These are phyloP conservation scores for Sternarchorhynchus goeldii DNA, from an alignment of 2,797 vertebrate genomes.

Conservation along the genomic window DNA sequence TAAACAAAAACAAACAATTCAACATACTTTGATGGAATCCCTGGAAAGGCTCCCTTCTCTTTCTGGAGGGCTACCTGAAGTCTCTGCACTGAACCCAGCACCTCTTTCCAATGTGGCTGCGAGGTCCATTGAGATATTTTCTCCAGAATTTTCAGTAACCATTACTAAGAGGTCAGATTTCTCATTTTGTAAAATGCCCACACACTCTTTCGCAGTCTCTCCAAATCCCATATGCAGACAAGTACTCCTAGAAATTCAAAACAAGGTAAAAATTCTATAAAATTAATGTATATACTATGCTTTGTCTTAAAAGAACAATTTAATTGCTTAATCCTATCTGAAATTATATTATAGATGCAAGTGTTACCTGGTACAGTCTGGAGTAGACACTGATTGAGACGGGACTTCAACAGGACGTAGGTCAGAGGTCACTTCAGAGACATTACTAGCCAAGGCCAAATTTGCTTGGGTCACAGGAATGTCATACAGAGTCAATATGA, in stretches of 20 bases:
- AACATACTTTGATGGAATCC: conserved; percentile 18
- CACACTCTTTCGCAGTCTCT: not conserved
- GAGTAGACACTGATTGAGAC: conserved; percentile 2
- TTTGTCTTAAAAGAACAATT: not conserved
- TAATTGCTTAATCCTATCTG: too few relatives aligned
- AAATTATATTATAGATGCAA: not conserved
- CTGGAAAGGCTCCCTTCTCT: not conserved
- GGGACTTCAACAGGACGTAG: conserved; percentile 22
- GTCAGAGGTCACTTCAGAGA: not conserved
- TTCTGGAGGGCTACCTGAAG: not conserved
- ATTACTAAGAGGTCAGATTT: not conserved
- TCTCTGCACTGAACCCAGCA: not conserved
- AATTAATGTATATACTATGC: conserved; percentile 2
- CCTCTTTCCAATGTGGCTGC: conserved; percentile 5
- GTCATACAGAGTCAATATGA: conserved; percentile 61
- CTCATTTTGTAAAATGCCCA: conserved; percentile 5
- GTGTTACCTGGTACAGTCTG: conserved; percentile 34
- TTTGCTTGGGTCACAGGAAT: conserved; percentile 47
- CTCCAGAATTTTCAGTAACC: not conserved
- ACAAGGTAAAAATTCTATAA: not conserved
- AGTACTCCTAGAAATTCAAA: conserved; percentile 14
- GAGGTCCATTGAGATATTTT: not conserved
- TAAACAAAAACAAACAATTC: not conserved
- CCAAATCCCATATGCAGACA: not conserved
- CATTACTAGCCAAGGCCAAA: conserved; percentile 10